These are phyloP conservation scores for Tetramorium alpestre DNA, from an alignment of 1,140 invertebrate genomes.

Conservation along the genomic window DNA sequence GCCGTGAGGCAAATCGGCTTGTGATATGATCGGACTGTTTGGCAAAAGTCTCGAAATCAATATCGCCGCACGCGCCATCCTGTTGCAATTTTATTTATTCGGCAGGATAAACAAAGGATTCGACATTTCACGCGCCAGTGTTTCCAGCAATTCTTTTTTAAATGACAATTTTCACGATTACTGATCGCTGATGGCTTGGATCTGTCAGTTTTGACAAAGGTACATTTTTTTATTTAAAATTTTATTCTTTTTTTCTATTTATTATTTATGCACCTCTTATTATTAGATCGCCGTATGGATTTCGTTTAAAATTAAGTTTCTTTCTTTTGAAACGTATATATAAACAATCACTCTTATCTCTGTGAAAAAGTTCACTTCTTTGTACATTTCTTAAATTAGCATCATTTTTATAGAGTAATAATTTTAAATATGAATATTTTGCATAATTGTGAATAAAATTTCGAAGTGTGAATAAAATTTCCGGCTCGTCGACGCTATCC, in stretches of 20 bases:
- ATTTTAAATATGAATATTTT: constrained; percentile 8
- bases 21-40: constrained; percentile 1
- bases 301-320: background rate
- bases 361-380: background rate
- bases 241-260: background rate
- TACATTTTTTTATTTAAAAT: background rate
- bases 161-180: background rate
- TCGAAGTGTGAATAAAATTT: constrained; percentile 19
- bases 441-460: background rate
- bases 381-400: background rate
- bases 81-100: background rate
- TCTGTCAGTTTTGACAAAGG: constrained; percentile 5
- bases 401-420: background rate
- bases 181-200: background rate
- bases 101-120: background rate
- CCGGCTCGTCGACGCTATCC: background rate
- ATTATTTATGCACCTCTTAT: background rate
- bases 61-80: background rate
- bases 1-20: constrained; percentile 27
- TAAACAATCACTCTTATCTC: background rate
- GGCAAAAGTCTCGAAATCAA: background rate
- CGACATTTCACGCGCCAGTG: background rate
- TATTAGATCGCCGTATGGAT: background rate
- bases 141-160: background rate
- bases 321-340: background rate